Evolutionary conservation across 2,888 invertebrate genomes (phyloP).

Genomic region (Cheilosia scutellata): DNA sequence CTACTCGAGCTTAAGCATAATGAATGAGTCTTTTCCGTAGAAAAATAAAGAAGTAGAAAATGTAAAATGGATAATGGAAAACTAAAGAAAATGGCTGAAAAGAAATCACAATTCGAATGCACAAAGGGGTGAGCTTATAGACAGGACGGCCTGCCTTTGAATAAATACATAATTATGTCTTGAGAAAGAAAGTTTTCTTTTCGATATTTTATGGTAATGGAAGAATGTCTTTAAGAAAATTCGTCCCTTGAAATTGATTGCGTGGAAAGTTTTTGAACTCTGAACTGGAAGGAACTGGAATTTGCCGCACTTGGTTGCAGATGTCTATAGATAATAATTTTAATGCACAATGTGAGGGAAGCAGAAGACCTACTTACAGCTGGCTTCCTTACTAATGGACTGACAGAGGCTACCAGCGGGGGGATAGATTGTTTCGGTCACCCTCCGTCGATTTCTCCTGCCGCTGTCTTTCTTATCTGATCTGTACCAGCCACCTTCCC

Average conservation of each 20-base stretch:
- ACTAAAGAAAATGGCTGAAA: conserved; percentile 25
- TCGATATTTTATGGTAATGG: conserved; percentile 54
- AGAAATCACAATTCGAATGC: conserved; percentile 66
- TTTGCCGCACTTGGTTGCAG: too few species aligned
- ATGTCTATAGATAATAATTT: too few species aligned
- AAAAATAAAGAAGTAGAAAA: conserved; percentile 43
- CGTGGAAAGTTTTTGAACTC: conserved; percentile 9
- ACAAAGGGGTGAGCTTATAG: background rate
- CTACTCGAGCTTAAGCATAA: conserved; percentile 70
- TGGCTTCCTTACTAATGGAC: too few species aligned
- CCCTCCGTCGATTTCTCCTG: too few species aligned
- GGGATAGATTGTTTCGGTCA: too few species aligned
- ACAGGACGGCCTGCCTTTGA: conserved; percentile 14
- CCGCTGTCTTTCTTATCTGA: too few species aligned
- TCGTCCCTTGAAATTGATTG: conserved; percentile 20
- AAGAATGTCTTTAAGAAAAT: background rate
- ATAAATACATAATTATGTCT: conserved; percentile 65
- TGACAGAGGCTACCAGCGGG: too few species aligned
- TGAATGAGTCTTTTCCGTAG: conserved; percentile 61
- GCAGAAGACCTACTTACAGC: too few species aligned
- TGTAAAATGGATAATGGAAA: conserved; percentile 38
- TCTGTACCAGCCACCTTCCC: too few species aligned
- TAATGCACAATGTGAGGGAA: too few species aligned
- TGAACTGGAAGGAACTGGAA: too few species aligned
- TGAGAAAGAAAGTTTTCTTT: conserved; percentile 53